phyloP scores from a whole-genome alignment of 2,888 invertebrate genomes.

The Heliconius ismenius region DNA sequence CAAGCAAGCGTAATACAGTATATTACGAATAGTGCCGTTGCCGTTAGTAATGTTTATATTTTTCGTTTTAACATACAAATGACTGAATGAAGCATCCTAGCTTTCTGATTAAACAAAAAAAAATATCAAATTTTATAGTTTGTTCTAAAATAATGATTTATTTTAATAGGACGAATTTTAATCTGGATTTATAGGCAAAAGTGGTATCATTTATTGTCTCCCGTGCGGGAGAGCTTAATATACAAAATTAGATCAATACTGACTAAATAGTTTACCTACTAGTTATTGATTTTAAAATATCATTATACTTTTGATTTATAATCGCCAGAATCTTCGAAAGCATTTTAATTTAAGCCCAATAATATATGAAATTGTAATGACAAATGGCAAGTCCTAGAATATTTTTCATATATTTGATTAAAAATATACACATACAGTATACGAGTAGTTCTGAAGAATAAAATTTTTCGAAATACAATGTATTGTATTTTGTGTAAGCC shows the following conservation, averaged over 20 bases:
- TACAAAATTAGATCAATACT: background rate
- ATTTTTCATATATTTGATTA: background rate
- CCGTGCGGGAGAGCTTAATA: slow-evolving; percentile 5
- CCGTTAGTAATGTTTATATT: too few relatives aligned
- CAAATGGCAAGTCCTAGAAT: background rate
- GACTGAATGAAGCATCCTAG: too few relatives aligned
- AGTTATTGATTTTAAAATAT: background rate
- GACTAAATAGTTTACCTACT: background rate
- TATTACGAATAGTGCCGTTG: too few relatives aligned
- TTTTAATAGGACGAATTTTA: background rate
- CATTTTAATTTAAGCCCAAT: background rate
- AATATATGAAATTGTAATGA: background rate
- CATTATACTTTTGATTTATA: background rate
- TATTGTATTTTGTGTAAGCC: too few relatives aligned
- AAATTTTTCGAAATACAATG: too few relatives aligned
- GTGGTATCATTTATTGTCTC: background rate
- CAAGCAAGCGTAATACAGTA: too few relatives aligned
- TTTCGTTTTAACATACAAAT: too few relatives aligned
- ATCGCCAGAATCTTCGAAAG: background rate
- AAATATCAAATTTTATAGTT: background rate
- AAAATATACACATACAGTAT: too few relatives aligned
- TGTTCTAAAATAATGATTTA: background rate
- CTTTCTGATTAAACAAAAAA: background rate
- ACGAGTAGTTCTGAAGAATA: too few relatives aligned
- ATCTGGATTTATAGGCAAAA: background rate